These are phyloP conservation scores for Sitophilus oryzae DNA, from an alignment of 1,140 invertebrate genomes.

Conservation along the genomic window DNA sequence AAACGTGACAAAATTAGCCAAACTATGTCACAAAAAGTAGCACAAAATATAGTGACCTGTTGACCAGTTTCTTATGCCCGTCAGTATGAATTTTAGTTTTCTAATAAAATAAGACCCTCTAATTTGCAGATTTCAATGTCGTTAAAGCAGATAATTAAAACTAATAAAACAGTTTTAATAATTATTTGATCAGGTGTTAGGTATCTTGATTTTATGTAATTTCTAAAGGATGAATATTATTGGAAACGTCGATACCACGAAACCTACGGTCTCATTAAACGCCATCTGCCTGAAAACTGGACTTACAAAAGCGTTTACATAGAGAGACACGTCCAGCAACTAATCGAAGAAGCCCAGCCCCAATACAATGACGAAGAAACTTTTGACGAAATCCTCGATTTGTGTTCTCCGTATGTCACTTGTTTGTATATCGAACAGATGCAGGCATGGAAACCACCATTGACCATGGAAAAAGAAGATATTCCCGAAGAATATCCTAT, in stretches of 20 bases:
- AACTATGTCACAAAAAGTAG: too few relatives aligned
- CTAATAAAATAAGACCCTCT: too few relatives aligned
- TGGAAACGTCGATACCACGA: constrained; percentile 37
- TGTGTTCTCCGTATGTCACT: constrained; percentile 35
- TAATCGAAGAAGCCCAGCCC: constrained; percentile 40
- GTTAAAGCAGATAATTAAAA: too few relatives aligned
- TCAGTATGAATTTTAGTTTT: too few relatives aligned
- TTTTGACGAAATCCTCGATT: constrained; percentile 34
- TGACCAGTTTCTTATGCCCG: too few relatives aligned
- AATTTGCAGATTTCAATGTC: too few relatives aligned
- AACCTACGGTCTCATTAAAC: constrained; percentile 27
- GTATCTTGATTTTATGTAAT: too few relatives aligned
- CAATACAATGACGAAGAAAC: constrained; percentile 40
- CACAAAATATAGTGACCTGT: too few relatives aligned
- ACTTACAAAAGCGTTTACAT: constrained; percentile 41
- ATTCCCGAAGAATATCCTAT: constrained; percentile 38
- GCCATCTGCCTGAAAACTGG: constrained; percentile 28
- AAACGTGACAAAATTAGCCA: too few relatives aligned
- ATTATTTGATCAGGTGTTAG: too few relatives aligned
- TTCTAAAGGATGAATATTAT: constrained; percentile 37
- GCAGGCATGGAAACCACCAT: constrained; percentile 37
- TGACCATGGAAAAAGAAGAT: constrained; percentile 36
- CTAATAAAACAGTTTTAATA: too few relatives aligned
- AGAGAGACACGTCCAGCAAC: constrained; percentile 38
- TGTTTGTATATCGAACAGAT: constrained; percentile 37